Evolutionary conservation across 2,888 invertebrate species (phyloP).

Genomic region (Saturnia japonica): DNA sequence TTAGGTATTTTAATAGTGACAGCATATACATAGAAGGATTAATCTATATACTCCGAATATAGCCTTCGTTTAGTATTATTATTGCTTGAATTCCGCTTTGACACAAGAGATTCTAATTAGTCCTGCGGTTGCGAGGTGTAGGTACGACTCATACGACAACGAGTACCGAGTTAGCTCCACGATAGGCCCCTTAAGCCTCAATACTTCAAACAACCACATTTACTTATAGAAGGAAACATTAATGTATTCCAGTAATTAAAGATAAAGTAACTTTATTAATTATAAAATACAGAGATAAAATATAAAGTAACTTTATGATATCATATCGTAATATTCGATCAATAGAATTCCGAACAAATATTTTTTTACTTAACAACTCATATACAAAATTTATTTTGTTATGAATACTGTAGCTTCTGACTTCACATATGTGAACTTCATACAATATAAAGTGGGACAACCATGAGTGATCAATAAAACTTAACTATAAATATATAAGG

Average conservation of each 20-base stretch:
- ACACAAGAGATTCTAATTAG: background rate
- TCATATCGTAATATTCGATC: too few species aligned
- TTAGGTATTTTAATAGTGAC: background rate
- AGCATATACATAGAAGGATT: background rate
- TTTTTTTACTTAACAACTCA: too few species aligned
- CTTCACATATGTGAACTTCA: too few species aligned
- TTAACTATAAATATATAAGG: too few species aligned
- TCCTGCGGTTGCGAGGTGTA: background rate
- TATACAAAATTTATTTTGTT: too few species aligned
- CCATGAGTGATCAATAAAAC: too few species aligned
- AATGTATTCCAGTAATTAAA: background rate
- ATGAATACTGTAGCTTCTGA: too few species aligned
- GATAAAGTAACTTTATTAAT: background rate
- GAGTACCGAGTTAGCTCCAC: background rate
- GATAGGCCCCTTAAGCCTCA: background rate
- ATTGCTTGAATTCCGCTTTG: background rate
- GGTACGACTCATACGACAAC: background rate
- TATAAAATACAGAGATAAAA: too few species aligned
- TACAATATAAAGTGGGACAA: too few species aligned
- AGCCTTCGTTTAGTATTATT: background rate
- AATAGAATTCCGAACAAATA: too few species aligned
- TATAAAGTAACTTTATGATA: too few species aligned
- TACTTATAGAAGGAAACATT: background rate
- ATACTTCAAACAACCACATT: background rate
- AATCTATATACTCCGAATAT: background rate